Evolutionary conservation across 2,888 invertebrate genomes (phyloP).

Genomic region (Campaea margaritaria): DNA sequence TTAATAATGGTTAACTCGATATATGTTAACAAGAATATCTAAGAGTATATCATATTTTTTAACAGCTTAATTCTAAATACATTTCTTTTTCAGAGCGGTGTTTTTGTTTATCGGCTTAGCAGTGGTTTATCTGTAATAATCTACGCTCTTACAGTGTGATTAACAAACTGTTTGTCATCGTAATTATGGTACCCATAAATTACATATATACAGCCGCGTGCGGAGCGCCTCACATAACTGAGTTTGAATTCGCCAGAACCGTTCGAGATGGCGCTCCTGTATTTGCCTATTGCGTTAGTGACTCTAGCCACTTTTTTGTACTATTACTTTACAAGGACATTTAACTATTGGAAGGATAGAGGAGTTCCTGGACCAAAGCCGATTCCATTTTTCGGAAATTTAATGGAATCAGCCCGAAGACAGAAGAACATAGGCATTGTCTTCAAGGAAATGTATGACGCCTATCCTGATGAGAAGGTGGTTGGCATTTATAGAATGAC

Average conservation of each 20-base stretch:
- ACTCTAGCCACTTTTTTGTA: conserved; percentile 40
- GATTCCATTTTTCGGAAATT: conserved; percentile 55
- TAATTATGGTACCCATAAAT: too few relatives aligned
- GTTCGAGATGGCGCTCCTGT: neutral
- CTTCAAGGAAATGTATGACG: conserved; percentile 51
- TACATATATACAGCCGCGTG: too few relatives aligned
- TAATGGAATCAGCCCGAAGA: conserved; percentile 49
- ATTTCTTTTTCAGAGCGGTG: too few relatives aligned
- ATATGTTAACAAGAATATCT: too few relatives aligned
- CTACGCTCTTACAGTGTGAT: too few relatives aligned
- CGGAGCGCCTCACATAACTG: neutral
- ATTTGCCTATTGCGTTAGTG: conserved; percentile 20
- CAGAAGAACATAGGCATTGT: conserved; percentile 43
- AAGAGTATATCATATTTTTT: too few relatives aligned
- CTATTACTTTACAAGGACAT: conserved; percentile 57
- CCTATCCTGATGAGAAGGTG: conserved; percentile 58
- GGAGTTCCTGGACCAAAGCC: conserved; percentile 57
- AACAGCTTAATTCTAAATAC: too few relatives aligned
- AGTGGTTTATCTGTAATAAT: too few relatives aligned
- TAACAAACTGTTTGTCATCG: too few relatives aligned
- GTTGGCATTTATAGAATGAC: conserved; percentile 61
- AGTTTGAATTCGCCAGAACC: neutral
- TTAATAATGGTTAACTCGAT: too few relatives aligned
- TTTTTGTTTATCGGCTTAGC: too few relatives aligned
- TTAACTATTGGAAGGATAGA: conserved; percentile 60